Evolutionary conservation across 2,797 vertebrate species (phyloP), one percentile per base, ranked within the genome.

Genomic region (Acanthopagrus latus): DNA sequence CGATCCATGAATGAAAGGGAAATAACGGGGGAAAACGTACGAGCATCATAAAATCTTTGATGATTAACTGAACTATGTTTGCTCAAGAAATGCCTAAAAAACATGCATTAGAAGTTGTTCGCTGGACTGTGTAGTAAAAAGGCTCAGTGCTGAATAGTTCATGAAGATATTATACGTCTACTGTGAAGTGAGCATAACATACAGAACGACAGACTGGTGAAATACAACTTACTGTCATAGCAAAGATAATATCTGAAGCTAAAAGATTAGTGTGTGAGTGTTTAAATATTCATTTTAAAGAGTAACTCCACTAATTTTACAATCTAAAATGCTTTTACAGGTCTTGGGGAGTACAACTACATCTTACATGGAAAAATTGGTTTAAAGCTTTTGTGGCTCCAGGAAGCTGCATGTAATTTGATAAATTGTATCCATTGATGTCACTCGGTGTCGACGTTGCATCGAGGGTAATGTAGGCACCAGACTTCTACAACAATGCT

Each of bases 51-150:
- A 56, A 77, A 72, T 57, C 3, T 58, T 33, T 33, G 23, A 9
- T 29, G 43, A 80, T 76, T 84, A 81, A 85, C 64, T 70, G 23
- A 29, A 44, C 52, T 33, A 23, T 38, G 44, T 71, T 69, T 64
- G 72, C 33, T 59, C 38, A 33, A 66, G 58, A 73, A 74, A 73
- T 14, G 11, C 18, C 14, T n/a, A 23, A n/a, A 41, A 65, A 14
- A 33, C n/a, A 66, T 54, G 54, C 2, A 21, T 62, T 27, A n/a
- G 64, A 51, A 51, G 6, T 6, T 33, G 33, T 33, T 33, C 6
- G 5, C 29, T 33, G 5, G 6, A 33, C 29, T 33, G 29, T 7
- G 29, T 33, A 33, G 29, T 33, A 33, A 33, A 33, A 33, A 33
- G 29, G 6, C 5, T 33, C 29, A 33, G 33, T 33, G 13, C n/a